Conservation (phyloP, 2,113 vertebrate genomes). For the Macroglossus sobrinus region DNA sequence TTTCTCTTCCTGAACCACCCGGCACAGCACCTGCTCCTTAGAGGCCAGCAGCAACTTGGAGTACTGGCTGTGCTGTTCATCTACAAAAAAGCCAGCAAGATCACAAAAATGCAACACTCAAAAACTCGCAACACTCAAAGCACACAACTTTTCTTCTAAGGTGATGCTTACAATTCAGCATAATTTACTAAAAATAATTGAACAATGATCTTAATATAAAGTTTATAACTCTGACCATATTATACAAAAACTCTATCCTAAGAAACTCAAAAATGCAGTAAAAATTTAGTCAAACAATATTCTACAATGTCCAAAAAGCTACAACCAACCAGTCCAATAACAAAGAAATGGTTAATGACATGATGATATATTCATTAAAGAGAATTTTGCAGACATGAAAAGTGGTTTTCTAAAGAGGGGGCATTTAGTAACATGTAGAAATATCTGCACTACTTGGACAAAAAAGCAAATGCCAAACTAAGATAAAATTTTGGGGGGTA, state of each 20-base stretch:
- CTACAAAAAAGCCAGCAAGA: slow-evolving; percentile 61
- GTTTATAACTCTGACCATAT: not conserved
- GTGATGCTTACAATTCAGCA: not conserved
- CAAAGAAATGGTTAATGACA: not conserved
- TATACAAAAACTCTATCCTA: not conserved
- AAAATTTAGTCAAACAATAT: not conserved
- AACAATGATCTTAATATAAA: not conserved
- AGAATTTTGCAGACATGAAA: not conserved
- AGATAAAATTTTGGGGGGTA: not conserved
- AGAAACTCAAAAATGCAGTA: not conserved
- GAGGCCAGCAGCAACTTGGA: slow-evolving; percentile 97
- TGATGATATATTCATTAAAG: not conserved
- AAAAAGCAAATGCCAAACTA: not conserved
- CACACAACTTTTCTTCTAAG: not conserved
- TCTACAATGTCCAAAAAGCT: not conserved
- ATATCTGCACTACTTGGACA: not conserved
- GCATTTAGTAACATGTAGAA: not conserved
- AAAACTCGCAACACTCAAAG: not conserved
- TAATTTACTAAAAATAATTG: not conserved
- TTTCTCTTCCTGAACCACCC: slow-evolving; percentile 91
- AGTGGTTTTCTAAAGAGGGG: not conserved
- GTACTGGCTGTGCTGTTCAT: slow-evolving; percentile 89
- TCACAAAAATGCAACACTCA: not conserved
- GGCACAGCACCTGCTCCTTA: slow-evolving; percentile 87
- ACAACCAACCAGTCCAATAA: not conserved